Evolutionary conservation across 2,113 vertebrate species (phyloP).

Genomic region (Eulemur macaco): DNA sequence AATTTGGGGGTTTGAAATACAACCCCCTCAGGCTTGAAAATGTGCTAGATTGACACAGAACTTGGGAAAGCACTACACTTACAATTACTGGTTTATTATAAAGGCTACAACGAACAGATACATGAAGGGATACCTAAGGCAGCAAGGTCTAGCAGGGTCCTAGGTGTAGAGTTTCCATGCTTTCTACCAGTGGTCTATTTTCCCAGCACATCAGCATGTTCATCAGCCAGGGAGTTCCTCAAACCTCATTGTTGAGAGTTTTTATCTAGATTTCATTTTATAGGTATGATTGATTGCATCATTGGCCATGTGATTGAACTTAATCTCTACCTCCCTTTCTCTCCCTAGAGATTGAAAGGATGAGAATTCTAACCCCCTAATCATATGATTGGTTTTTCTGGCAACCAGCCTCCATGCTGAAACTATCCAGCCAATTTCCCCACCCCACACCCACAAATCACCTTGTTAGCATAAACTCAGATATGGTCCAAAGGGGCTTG

Average conservation of each 20-base stretch:
- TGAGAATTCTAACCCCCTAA: neutral
- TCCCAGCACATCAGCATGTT: neutral
- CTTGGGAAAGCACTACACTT: neutral
- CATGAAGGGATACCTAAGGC: neutral
- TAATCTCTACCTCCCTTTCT: neutral
- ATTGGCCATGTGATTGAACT: neutral
- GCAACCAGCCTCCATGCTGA: neutral
- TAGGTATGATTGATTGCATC: neutral
- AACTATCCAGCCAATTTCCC: neutral
- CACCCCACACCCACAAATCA: too few species aligned
- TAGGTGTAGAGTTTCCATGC: neutral
- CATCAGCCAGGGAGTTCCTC: too few species aligned
- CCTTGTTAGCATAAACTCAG: neutral
- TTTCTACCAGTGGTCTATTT: fast-evolving
- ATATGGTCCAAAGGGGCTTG: neutral
- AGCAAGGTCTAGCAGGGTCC: neutral
- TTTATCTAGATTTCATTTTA: neutral
- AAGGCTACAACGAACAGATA: neutral
- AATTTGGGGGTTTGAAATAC: neutral
- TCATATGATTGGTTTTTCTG: neutral
- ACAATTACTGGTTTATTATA: neutral
- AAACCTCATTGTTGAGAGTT: neutral
- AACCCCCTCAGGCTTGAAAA: neutral
- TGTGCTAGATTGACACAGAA: neutral
- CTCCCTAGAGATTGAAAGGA: neutral